phyloP scores from a whole-genome alignment of 2,888 invertebrate genomes.

The Caenorhabditis angaria region DNA sequence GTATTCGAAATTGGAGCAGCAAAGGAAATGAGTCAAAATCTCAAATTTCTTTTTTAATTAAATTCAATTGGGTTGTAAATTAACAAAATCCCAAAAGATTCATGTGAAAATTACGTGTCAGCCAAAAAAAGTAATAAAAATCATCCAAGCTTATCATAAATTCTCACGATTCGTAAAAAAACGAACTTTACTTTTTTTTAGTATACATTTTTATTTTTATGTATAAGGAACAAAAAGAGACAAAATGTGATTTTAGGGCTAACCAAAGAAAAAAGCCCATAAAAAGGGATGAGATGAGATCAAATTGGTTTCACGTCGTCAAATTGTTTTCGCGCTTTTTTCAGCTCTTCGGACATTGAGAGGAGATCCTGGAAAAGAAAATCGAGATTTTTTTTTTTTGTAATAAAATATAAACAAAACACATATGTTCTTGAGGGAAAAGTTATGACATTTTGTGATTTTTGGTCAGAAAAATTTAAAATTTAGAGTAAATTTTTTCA shows the following conservation, averaged over 20 bases:
- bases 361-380: constrained; percentile 58
- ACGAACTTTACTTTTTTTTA: no score
- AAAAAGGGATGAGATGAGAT: background rate
- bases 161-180: background rate
- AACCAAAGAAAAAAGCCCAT: no score
- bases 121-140: no score
- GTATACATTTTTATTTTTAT: no score
- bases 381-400: background rate
- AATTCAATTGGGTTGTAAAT: background rate
- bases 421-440: no score
- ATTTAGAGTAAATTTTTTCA: no score
- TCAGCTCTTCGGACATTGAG: constrained; percentile 92
- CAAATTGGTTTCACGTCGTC: constrained; percentile 79
- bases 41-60: background rate
- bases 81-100: background rate
- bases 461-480: no score
- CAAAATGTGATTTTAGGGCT: no score
- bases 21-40: background rate
- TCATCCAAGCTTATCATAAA: background rate
- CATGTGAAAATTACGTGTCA: no score
- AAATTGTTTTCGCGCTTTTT: constrained; percentile 97
- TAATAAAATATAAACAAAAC: no score
- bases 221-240: no score
- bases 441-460: no score
- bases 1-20: background rate